phyloP scores from a whole-genome alignment of 2,113 vertebrate genomes.

The Bufo bufo region DNA sequence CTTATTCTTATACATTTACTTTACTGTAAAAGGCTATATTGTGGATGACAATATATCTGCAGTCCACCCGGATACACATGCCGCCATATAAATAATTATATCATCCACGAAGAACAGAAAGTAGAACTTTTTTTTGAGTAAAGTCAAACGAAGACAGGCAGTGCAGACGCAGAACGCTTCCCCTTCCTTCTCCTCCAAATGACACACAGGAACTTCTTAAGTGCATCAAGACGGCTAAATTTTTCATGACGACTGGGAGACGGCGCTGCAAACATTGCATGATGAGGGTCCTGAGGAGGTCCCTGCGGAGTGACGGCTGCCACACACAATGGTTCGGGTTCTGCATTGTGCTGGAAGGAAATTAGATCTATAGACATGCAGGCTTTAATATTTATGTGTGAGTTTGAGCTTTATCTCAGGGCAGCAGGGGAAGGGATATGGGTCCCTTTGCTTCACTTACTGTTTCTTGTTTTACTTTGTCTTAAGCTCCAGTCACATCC shows the following conservation, averaged over 20 bases:
- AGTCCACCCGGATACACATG: neutral
- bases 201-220: neutral
- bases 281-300: neutral
- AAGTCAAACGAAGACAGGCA: neutral
- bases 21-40: neutral
- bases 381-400: neutral
- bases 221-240: constrained; percentile 26
- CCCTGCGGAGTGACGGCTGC: neutral
- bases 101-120: neutral
- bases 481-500: no score
- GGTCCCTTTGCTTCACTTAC: no score
- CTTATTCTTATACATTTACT: neutral
- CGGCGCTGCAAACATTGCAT: neutral
- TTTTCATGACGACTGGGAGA: constrained; percentile 22
- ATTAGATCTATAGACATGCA: neutral
- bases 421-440: neutral
- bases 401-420: neutral
- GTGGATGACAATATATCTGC: neutral
- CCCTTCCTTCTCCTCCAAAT: neutral
- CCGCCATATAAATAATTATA: neutral
- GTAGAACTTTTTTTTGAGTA: neutral
- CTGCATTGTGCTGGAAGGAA: no score
- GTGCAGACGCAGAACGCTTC: neutral
- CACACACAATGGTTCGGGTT: neutral
- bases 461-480: neutral